Conservation (phyloP, 2,888 invertebrate genomes). For the Beris chalybata region DNA sequence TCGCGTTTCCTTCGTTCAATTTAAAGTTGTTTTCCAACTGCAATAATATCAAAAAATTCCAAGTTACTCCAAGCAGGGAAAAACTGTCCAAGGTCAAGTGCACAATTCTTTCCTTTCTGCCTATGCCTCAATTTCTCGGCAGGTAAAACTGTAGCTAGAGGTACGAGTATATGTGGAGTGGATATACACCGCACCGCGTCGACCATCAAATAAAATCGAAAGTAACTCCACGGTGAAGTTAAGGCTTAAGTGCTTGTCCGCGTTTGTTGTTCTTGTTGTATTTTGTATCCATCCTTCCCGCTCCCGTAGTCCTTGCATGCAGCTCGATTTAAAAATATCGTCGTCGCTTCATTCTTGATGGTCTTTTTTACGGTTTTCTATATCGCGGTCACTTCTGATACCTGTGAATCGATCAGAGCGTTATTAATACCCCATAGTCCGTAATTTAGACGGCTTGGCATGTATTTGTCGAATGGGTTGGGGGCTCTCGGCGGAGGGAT, state of each 20-base stretch:
- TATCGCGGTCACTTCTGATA: conserved; percentile 22
- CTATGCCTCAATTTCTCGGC: background rate
- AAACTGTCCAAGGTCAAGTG: conserved; percentile 20
- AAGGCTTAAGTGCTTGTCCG: conserved; percentile 25
- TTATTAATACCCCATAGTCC: conserved; percentile 35
- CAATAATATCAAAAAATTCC: background rate
- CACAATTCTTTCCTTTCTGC: conserved; percentile 1
- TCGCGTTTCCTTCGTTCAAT: too few relatives aligned
- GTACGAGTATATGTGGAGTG: background rate
- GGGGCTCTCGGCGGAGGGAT: background rate
- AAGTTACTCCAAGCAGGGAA: conserved; percentile 1
- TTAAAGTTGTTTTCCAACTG: too few relatives aligned
- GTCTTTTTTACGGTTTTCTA: conserved; percentile 15
- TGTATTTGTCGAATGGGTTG: conserved; percentile 13
- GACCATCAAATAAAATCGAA: conserved; percentile 30
- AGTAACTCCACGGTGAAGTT: conserved; percentile 26
- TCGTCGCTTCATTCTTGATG: conserved; percentile 23
- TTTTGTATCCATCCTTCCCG: too few relatives aligned
- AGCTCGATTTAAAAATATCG: background rate
- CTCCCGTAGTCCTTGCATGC: background rate
- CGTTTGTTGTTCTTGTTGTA: conserved; percentile 14
- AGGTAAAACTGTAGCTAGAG: conserved; percentile 3
- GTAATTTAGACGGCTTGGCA: conserved; percentile 35
- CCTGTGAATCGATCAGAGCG: conserved; percentile 31
- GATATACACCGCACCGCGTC: background rate